A percentile compares a stretch with the other conserved stretches of the same genome.
Evolutionary conservation across 2,797 vertebrate genomes (phyloP).

Genomic region (Psittacula echo): DNA sequence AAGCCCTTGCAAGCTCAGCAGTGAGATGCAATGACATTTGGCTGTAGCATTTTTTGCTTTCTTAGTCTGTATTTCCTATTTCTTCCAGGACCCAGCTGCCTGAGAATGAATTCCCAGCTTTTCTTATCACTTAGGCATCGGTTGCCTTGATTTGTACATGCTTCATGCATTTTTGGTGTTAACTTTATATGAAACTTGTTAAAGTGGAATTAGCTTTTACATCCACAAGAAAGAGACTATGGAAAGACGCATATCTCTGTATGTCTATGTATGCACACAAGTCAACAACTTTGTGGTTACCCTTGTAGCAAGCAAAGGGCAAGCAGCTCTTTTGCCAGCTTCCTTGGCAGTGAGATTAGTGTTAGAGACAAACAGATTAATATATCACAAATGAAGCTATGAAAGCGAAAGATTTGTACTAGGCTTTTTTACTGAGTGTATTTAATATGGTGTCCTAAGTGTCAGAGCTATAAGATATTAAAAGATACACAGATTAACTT

Average conservation of each 20-base stretch:
- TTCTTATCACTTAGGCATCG: background rate
- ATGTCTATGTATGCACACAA: rapidly evolving
- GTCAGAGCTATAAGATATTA: background rate
- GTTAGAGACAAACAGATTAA: background rate
- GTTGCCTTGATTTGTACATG: background rate
- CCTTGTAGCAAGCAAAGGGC: background rate
- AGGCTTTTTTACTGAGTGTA: background rate
- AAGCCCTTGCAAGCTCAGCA: slow-evolving; percentile 39
- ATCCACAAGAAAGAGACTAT: background rate
- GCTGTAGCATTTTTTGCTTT: slow-evolving; percentile 2
- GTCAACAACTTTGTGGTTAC: background rate
- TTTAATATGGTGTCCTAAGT: background rate
- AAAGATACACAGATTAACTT: background rate
- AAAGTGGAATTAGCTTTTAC: background rate
- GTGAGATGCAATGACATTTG: background rate
- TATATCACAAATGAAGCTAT: background rate
- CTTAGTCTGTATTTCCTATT: slow-evolving; percentile 3
- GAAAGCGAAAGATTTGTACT: background rate
- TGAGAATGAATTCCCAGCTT: background rate
- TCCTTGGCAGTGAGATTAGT: background rate
- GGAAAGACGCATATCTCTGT: background rate
- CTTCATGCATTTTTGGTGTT: background rate
- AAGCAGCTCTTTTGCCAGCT: background rate
- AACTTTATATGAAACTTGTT: background rate
- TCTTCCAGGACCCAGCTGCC: background rate